Conservation (phyloP, 2,113 vertebrate genomes). For the Clinocottus analis region DNA sequence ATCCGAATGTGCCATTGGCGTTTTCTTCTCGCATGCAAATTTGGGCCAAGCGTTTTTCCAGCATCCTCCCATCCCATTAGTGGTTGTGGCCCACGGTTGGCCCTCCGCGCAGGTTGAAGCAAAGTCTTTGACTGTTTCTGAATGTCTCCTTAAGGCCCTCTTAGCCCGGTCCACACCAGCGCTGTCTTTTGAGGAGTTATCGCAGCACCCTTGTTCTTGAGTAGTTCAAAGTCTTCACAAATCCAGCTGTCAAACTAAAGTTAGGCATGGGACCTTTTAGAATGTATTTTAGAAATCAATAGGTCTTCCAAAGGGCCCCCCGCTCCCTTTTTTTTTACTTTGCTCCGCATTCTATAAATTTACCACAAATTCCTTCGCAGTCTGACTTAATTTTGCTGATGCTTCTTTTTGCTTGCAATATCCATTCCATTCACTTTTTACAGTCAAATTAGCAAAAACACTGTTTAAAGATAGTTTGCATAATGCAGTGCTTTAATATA, state of each 20-base stretch:
- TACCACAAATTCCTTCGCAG: slow-evolving; percentile 53
- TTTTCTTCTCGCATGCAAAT: slow-evolving; percentile 78
- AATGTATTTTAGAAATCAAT: slow-evolving; percentile 80
- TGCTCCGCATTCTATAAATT: slow-evolving; percentile 53
- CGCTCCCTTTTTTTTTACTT: slow-evolving; percentile 18
- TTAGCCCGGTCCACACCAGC: slow-evolving; percentile 72
- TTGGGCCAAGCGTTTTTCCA: slow-evolving; percentile 77
- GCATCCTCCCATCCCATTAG: slow-evolving; percentile 81
- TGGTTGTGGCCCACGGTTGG: slow-evolving; percentile 68
- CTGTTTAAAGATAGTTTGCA: not conserved
- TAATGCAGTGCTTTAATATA: not conserved
- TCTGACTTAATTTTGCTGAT: slow-evolving; percentile 10
- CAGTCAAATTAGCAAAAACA: not conserved
- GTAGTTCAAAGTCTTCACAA: slow-evolving; percentile 78
- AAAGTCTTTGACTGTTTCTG: slow-evolving; percentile 50
- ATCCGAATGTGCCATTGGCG: slow-evolving; percentile 77
- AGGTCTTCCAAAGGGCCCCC: slow-evolving; percentile 49
- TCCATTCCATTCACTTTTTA: slow-evolving; percentile 5
- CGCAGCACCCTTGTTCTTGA: slow-evolving; percentile 57
- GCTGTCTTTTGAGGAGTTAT: slow-evolving; percentile 59
- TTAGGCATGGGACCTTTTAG: slow-evolving; percentile 76
- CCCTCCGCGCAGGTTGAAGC: slow-evolving; percentile 48
- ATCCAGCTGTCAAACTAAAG: slow-evolving; percentile 76
- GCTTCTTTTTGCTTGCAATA: not conserved
- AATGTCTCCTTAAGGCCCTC: slow-evolving; percentile 72